Conservation (phyloP, 2,113 vertebrate genomes). For the Percina caprodes region DNA sequence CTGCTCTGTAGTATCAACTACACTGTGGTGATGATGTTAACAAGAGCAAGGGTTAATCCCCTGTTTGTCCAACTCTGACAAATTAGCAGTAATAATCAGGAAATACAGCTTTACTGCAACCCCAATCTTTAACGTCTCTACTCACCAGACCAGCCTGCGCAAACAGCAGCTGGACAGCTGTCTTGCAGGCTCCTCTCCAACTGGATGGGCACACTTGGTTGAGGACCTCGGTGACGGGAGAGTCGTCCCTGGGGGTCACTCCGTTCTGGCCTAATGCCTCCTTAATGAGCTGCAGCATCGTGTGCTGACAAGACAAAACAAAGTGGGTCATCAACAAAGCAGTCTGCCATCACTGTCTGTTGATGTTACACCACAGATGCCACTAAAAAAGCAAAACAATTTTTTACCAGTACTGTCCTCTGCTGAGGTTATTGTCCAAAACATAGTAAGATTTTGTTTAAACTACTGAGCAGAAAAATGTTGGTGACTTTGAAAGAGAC, state of each 20-base stretch:
- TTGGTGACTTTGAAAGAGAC: background rate
- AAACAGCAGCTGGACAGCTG: constrained; percentile 96
- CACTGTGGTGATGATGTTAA: constrained; percentile 3
- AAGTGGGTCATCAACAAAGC: constrained; percentile 4
- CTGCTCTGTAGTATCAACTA: background rate
- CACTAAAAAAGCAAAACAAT: background rate
- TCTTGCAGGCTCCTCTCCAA: constrained; percentile 98
- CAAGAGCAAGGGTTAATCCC: background rate
- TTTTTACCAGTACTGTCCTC: background rate
- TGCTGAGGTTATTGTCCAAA: background rate
- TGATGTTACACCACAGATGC: background rate
- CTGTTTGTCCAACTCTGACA: background rate
- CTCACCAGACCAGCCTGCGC: constrained; percentile 98
- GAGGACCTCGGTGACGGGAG: constrained; percentile 94
- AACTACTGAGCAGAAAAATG: background rate
- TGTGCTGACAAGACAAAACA: constrained; percentile 85
- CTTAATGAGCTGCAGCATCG: constrained; percentile 96
- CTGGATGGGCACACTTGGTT: constrained; percentile 98
- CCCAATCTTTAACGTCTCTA: constrained; percentile 16
- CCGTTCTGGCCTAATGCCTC: constrained; percentile 94
- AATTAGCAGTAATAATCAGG: background rate
- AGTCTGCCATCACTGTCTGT: constrained; percentile 9
- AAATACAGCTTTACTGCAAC: background rate
- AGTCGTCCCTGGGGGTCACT: constrained; percentile 89
- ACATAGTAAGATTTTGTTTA: background rate